Evolutionary conservation across 2,113 vertebrate species (phyloP), one percentile per base, ranked within the genome.

Genomic region (Perccottus glenii): DNA sequence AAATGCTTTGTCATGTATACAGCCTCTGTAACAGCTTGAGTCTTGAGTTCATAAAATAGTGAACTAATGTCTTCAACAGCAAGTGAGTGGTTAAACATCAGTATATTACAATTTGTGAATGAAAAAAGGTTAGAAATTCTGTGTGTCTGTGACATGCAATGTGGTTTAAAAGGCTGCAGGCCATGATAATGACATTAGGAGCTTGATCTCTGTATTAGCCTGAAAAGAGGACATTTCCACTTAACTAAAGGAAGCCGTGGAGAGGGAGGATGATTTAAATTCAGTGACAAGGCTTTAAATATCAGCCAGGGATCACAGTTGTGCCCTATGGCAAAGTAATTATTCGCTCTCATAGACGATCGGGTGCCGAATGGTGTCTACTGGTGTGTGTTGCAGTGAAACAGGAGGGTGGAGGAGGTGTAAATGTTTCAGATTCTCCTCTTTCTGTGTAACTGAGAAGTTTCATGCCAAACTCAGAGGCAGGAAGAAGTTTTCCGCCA

Each of bases 251-350:
- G 80, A 80, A 74, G 75, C 62, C 14, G 58, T 61, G 76, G 77
- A 88, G 84, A 77, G 77, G 78, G 83, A 71, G 66, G 79, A 72
- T 89, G 75, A 90, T 90, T 91, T 88, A 90, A 88, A 92, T 86
- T 89, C 90, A 89, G 77, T 79, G 89, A 91, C 90, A 86, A 82
- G 86, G 79, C 86, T 89, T 91, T 93, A 91, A 93, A 91, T 91
- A 92, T 83, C 89, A 91, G 76, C 75, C 77, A 73, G 89, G 80
- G 88, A 90, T 88, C 89, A 90, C 78, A 88, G 82, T 86, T 79
- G 67, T 90, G 87, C 89, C 91, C 88, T 89, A 89, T 87, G 87
- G 89, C 89, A 83, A 88, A 87, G 89, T 87, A 89, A 91, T 92
- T 89, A 91, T 92, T 91, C 89, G 88, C 87, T 82, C 66, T 73